Percentiles rank a stretch among this genome's conserved stretches.
phyloP scores from a whole-genome alignment of 2,888 invertebrate genomes.

The Dorcus hopei region DNA sequence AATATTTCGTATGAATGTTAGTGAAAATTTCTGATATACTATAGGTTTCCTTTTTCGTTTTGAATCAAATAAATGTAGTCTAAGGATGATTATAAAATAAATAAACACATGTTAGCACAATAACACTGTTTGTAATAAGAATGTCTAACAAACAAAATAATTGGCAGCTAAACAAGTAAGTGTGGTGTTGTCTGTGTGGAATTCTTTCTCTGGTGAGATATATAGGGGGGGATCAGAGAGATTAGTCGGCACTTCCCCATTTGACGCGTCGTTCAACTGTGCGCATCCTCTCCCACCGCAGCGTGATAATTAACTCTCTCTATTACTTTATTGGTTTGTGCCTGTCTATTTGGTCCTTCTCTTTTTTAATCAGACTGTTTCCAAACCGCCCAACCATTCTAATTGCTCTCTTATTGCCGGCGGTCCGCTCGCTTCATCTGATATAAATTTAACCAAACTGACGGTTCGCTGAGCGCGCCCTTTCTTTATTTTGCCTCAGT shows the following conservation, averaged over 20 bases:
- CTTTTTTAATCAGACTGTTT: conserved; percentile 49
- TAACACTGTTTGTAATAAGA: neutral
- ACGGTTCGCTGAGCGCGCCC: conserved; percentile 39
- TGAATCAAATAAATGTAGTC: neutral
- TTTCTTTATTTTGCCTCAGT: conserved; percentile 19
- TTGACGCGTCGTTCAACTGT: conserved; percentile 3
- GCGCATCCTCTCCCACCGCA: conserved; percentile 9
- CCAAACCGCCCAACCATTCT: conserved; percentile 48
- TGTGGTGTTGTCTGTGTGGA: conserved; percentile 1
- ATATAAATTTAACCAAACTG: conserved; percentile 46
- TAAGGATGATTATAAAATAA: neutral
- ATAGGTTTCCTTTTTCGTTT: neutral
- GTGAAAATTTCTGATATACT: neutral
- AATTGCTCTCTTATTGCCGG: conserved; percentile 49
- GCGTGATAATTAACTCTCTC: conserved; percentile 47
- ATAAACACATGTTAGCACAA: neutral
- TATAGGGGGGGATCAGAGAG: conserved; percentile 5
- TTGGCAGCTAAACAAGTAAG: neutral
- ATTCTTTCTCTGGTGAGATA: neutral
- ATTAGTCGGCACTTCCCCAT: conserved; percentile 14
- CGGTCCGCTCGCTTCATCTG: conserved; percentile 43
- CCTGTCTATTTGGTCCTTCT: conserved; percentile 47
- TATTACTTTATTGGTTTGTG: conserved; percentile 51
- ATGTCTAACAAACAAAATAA: neutral
- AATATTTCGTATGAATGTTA: neutral